These are phyloP conservation scores for Nycticebus coucang DNA, from an alignment of 2,113 vertebrate genomes.

Conservation along the genomic window DNA sequence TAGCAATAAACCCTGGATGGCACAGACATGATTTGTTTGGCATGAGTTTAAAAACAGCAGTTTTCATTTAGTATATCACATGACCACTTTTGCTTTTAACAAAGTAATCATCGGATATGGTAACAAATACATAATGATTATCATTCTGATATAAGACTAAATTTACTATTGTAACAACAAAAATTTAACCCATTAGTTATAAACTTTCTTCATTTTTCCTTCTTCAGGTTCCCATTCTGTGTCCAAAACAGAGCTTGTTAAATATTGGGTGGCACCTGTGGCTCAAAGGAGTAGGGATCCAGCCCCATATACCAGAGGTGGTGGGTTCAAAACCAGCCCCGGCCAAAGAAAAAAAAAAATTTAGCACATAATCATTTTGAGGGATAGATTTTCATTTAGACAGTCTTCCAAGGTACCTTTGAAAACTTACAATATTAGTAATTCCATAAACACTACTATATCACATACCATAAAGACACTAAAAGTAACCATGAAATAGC, in stretches of 20 bases:
- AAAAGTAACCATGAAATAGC: slow-evolving; percentile 13
- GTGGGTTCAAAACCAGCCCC: too few relatives aligned
- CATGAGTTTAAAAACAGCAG: slow-evolving; percentile 84
- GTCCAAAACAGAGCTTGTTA: slow-evolving; percentile 63
- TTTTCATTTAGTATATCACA: slow-evolving; percentile 79
- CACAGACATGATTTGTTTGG: slow-evolving; percentile 84
- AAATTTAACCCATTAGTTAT: slow-evolving; percentile 76
- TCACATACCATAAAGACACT: slow-evolving; percentile 62
- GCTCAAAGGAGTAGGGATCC: too few relatives aligned
- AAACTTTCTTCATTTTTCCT: slow-evolving; percentile 71
- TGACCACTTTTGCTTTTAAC: slow-evolving; percentile 80
- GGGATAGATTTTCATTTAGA: slow-evolving; percentile 56
- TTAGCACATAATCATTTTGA: slow-evolving; percentile 9
- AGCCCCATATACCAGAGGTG: too few relatives aligned
- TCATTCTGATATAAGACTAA: slow-evolving; percentile 80
- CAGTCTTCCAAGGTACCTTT: slow-evolving; percentile 66
- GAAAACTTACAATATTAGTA: slow-evolving; percentile 66
- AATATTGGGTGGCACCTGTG: not conserved
- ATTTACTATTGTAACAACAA: slow-evolving; percentile 78
- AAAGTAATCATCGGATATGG: slow-evolving; percentile 81
- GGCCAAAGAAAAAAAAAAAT: not conserved
- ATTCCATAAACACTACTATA: slow-evolving; percentile 71
- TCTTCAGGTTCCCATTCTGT: slow-evolving; percentile 69
- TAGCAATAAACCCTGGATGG: slow-evolving; percentile 85
- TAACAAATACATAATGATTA: slow-evolving; percentile 77